phyloP scores from a whole-genome alignment of 2,888 invertebrate species.

The Noctua comes region DNA sequence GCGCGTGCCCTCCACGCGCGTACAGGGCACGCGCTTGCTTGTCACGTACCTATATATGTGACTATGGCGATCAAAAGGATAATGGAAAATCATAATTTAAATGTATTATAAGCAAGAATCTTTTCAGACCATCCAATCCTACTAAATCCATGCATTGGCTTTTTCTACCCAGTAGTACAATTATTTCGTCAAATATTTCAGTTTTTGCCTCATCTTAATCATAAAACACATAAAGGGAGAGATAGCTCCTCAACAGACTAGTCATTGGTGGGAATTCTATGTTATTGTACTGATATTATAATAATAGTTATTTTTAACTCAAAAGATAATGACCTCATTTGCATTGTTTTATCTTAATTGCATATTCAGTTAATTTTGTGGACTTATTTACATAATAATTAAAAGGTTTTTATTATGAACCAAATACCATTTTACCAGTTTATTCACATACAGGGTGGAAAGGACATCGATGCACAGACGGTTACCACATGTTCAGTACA shows the following conservation, averaged over 20 bases:
- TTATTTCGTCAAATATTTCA: background rate
- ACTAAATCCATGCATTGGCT: background rate
- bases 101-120: background rate
- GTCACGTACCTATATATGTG: no score
- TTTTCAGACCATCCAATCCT: background rate
- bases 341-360: constrained; percentile 29
- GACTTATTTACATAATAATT: constrained; percentile 17
- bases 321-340: constrained; percentile 12
- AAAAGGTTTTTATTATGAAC: constrained; percentile 2
- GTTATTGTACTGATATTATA: constrained; percentile 1
- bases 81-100: background rate
- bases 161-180: background rate
- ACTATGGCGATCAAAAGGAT: background rate
- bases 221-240: background rate
- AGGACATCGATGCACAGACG: background rate
- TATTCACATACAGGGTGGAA: background rate
- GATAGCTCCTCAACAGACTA: background rate
- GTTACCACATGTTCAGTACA: background rate
- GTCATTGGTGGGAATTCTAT: background rate
- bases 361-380: constrained; percentile 6
- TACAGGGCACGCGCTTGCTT: no score
- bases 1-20: no score
- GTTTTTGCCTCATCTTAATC: background rate
- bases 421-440: background rate
- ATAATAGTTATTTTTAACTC: constrained; percentile 12